Conservation (phyloP, 2,888 invertebrate species). For the Sphaeridia pumilis region DNA sequence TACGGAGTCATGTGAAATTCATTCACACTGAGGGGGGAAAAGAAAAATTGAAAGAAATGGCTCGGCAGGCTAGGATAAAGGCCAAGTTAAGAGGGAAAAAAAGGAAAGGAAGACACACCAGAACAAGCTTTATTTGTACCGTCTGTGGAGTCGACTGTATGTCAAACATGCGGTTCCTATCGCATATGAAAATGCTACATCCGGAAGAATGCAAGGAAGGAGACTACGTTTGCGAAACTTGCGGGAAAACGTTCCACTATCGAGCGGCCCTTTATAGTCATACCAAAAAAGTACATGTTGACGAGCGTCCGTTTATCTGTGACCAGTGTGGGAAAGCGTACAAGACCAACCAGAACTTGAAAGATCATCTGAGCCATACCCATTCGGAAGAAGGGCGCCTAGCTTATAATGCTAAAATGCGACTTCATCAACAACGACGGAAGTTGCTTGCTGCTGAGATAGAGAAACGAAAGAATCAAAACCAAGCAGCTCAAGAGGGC, state of each 20-base stretch:
- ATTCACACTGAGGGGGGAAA: constrained; percentile 3
- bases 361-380: constrained; percentile 4
- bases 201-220: not conserved
- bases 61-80: not conserved
- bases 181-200: constrained; percentile 1
- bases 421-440: constrained; percentile 1
- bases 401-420: constrained; percentile 8
- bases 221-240: constrained; percentile 7
- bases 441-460: not conserved
- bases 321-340: constrained; percentile 8
- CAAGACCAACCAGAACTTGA: constrained; percentile 3
- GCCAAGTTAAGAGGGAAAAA: too few relatives aligned
- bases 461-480: not conserved
- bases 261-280: not conserved
- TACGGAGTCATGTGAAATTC: not conserved
- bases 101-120: too few relatives aligned
- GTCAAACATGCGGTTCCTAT: not conserved
- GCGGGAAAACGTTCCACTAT: constrained; percentile 4
- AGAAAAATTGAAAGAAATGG: not conserved
- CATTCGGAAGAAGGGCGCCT: constrained; percentile 9
- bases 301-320: constrained; percentile 3
- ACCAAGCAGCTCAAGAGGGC: not conserved
- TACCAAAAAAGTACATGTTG: not conserved
- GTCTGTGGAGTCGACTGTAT: constrained; percentile 5
- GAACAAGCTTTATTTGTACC: not conserved